phyloP scores from a whole-genome alignment of 2,797 vertebrate species.

The Gymnoscopelus braueri region DNA sequence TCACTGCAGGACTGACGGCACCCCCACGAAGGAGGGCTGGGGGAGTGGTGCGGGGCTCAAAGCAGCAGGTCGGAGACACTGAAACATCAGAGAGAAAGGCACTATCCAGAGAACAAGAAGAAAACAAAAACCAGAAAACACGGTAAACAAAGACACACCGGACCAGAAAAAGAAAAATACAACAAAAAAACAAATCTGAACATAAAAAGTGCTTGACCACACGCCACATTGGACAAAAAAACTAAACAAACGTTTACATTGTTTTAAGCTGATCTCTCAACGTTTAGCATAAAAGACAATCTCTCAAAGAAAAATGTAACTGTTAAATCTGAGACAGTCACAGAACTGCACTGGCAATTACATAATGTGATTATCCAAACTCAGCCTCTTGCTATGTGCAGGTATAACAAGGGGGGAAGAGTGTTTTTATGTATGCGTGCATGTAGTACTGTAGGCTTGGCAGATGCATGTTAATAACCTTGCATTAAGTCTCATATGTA shows the following conservation, averaged over 20 bases:
- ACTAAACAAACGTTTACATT: slow-evolving; percentile 38
- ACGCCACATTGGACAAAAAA: slow-evolving; percentile 71
- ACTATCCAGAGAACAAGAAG: slow-evolving; percentile 88
- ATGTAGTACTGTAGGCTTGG: slow-evolving; percentile 38
- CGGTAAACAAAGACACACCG: slow-evolving; percentile 31
- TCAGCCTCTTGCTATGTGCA: slow-evolving; percentile 59
- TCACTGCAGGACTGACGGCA: slow-evolving; percentile 70
- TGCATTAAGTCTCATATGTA: slow-evolving; percentile 45
- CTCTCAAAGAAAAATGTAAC: slow-evolving; percentile 11
- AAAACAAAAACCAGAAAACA: slow-evolving; percentile 69
- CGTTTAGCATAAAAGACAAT: slow-evolving; percentile 36
- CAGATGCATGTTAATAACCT: slow-evolving; percentile 45
- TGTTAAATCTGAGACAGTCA: slow-evolving; percentile 59
- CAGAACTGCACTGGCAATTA: slow-evolving; percentile 58
- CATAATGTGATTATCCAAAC: slow-evolving; percentile 64
- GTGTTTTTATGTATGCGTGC: slow-evolving; percentile 38
- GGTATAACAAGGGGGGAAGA: slow-evolving; percentile 55
- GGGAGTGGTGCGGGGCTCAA: slow-evolving; percentile 48
- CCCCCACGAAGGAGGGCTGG: slow-evolving; percentile 37
- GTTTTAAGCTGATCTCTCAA: slow-evolving; percentile 71
- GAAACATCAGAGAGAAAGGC: slow-evolving; percentile 90
- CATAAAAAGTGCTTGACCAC: slow-evolving; percentile 82
- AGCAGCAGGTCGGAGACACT: slow-evolving; percentile 78
- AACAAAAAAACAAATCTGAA: slow-evolving; percentile 40
- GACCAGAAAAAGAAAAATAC: slow-evolving; percentile 47